A percentile compares a stretch with the other conserved stretches of the same genome.
Evolutionary conservation across 2,797 vertebrate species (phyloP).

Genomic region (Macropus fuliginosus): DNA sequence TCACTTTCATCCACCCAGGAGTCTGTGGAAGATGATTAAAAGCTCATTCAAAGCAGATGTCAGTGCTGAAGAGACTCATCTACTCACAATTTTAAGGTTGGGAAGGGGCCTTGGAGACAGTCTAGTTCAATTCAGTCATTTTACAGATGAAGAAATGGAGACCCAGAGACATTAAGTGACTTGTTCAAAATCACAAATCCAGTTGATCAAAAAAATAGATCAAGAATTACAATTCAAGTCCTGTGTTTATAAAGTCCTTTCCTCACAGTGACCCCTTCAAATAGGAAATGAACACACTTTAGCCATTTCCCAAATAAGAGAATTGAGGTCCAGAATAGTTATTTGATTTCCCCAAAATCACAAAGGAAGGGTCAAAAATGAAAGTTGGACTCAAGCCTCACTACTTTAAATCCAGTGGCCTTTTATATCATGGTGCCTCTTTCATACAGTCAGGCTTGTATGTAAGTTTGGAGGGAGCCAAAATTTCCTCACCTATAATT

Average conservation of each 20-base stretch:
- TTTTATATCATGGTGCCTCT: not conserved
- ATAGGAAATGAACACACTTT: not conserved
- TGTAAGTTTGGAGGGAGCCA: not conserved
- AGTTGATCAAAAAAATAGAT: not conserved
- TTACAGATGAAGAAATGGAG: not conserved
- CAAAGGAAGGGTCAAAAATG: not conserved
- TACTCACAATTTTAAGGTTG: not conserved
- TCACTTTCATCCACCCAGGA: not conserved
- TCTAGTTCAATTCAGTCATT: not conserved
- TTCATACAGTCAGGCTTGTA: not conserved
- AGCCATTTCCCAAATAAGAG: not conserved
- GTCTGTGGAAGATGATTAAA: not conserved
- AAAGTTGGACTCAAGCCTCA: not conserved
- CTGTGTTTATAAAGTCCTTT: not conserved
- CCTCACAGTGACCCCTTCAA: not conserved
- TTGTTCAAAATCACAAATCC: not conserved
- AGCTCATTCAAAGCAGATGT: not conserved
- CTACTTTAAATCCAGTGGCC: not conserved
- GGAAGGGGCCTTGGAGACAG: not conserved
- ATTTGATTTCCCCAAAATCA: not conserved
- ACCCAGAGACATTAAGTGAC: not conserved
- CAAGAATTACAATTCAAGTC: not conserved
- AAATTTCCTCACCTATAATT: not conserved
- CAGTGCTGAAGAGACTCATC: not conserved
- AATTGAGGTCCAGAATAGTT: not conserved